Evolutionary conservation across 2,113 vertebrate species (phyloP), one percentile per base, ranked within the genome.

Genomic region (Ptilorrhoa leucosticta): DNA sequence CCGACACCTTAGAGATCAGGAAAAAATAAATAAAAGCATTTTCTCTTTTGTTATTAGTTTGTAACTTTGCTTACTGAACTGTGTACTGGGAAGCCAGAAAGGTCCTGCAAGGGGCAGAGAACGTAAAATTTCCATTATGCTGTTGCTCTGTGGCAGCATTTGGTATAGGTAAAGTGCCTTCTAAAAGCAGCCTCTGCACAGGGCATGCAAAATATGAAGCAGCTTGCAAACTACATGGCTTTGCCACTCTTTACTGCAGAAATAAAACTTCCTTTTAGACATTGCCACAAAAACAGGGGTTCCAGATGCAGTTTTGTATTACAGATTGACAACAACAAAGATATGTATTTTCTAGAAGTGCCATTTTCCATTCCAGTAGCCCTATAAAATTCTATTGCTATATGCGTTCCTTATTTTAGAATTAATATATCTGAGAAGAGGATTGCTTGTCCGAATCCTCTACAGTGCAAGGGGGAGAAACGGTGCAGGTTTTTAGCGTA

Each of bases 211-310:
- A 92, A 83, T 96, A 91, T 87, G 79, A 47, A 73, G 80, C 48
- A 93, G 54, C 83, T 97, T 94, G 61, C 79, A 96, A 97, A 88
- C 51, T 81, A 61, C 70, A n/a, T 37, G 16, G 65, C n/a, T 95
- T 91, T 95, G 87, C 57, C 54, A 96, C 88, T 96, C 75, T 83
- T 91, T 96, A 90, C 65, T 84, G 48, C 44, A 93, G 95, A 96
- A 97, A 96, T 91, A 95, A 97, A 95, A 65, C 81, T 96, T 97
- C 77, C 92, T 92, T 97, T 96, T 73, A 94, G 91, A 54, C 68
- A 75, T 48, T 85, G 50, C 50, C 75, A 60, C 37, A 88, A 71
- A 91, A 91, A 42, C 39, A 73, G 92, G 83, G 71, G 64, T 48
- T 97, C 86, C 85, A 95, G 72, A 91, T 90, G 90, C 64, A 72